Evolutionary conservation across 2,888 invertebrate genomes (phyloP), one percentile per base, ranked within the genome.

Genomic region (Lymantria monacha): DNA sequence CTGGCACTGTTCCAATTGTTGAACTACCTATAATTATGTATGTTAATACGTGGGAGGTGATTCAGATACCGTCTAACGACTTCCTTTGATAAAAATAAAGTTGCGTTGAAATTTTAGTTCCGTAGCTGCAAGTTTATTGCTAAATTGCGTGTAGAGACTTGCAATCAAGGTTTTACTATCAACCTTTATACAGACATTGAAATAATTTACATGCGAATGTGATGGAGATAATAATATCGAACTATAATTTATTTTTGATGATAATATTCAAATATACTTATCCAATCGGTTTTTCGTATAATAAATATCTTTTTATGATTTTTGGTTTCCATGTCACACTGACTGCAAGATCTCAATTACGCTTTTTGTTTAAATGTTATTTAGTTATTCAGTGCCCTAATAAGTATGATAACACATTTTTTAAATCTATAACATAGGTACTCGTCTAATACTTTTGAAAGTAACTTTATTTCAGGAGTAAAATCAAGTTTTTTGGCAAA

Each of bases 41-140:
- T 89, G 89, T 85, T 89, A 89, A 89, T 89, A 87, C 74, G 83
- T 78, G 82, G 85, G 82, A 86, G 86, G 86, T 83, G 83, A 83
- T 79, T 81, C 83, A 86, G 89, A 89, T 89, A 89, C 67, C 85
- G 87, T 84, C 88, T 89, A 89, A 89, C 89, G 88, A 89, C 89
- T 89, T 89, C 88, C 89, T 85, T 77, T 82, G 87, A 88, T 88
- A 88, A 88, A 89, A 88, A 89, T 87, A 86, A 88, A 87, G 87
- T 87, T 89, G 89, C 89, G 89, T 87, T 89, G 89, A 89, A 89
- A 89, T 88, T 89, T 89, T 75, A 88, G 89, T 88, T 89, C 88
- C 89, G 87, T 83, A 80, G 82, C 75, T 85, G 84, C 82, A 85
- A 84, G 83, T 89, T 88, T 89, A 89, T 89, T 82, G 85, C 75